Evolutionary conservation across 92 coral and sea anemone genomes (phyloP).

Genomic region (Hydrozoanthus gracilis): DNA sequence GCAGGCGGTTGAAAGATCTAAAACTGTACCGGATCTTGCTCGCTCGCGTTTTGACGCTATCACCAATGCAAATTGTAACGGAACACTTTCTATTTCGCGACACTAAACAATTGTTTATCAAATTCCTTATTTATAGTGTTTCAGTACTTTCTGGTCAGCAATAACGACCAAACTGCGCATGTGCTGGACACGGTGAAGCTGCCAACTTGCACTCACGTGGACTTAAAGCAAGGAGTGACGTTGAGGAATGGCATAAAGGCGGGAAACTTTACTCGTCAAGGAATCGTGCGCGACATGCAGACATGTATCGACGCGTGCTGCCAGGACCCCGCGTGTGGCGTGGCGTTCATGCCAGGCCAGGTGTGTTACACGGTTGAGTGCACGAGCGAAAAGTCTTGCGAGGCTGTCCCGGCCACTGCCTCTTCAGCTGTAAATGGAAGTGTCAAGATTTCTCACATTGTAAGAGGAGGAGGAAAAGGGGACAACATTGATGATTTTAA

Average conservation of each 20-base stretch:
- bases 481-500: constrained; percentile 93
- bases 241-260: constrained; percentile 94
- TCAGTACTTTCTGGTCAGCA: constrained; percentile 93
- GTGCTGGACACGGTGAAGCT: constrained; percentile 95
- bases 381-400: constrained; percentile 75
- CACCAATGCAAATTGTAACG: not conserved
- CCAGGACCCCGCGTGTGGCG: constrained; percentile 90
- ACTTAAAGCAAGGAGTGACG: constrained; percentile 90
- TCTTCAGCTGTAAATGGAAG: constrained; percentile 84
- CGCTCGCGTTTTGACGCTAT: not conserved
- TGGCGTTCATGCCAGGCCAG: constrained; percentile 96
- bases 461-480: constrained; percentile 96
- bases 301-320: constrained; percentile 99
- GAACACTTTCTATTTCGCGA: not conserved
- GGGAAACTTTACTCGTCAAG: constrained; percentile 94
- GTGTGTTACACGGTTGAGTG: constrained; percentile 93
- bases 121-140: constrained; percentile 65
- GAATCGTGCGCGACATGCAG: constrained; percentile 98
- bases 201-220: constrained; percentile 98
- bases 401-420: constrained; percentile 92
- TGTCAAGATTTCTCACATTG: constrained; percentile 95
- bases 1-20: too few species aligned
- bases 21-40: too few species aligned
- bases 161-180: constrained; percentile 95
- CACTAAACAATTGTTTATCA: not conserved